Percentiles rank a stretch among this genome's conserved stretches.
Evolutionary conservation across 1,140 invertebrate species (phyloP).

Genomic region (Holcopasites calliopsidis): DNA sequence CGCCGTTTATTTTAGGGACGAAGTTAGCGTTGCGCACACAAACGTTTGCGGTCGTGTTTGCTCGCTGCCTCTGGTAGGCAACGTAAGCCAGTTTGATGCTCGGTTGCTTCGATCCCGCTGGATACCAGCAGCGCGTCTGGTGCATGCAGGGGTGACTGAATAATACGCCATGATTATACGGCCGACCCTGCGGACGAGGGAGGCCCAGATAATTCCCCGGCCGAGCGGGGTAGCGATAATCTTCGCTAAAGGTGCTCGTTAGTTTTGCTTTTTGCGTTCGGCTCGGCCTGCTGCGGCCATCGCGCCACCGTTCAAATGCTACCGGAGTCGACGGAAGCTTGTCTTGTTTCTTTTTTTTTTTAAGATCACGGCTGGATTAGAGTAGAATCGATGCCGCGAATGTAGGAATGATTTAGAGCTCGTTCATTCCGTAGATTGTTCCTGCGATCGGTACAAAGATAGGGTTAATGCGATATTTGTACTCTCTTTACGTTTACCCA

Average conservation of each 20-base stretch:
- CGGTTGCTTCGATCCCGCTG: conserved; percentile 68
- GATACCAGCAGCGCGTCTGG: conserved; percentile 59
- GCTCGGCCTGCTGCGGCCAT: neutral
- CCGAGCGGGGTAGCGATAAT: conserved; percentile 31
- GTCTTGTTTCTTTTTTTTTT: neutral
- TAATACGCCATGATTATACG: conserved; percentile 71
- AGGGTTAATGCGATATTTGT: no score
- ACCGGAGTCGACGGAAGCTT: neutral
- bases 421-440: neutral
- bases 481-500: no score
- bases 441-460: no score
- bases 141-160: conserved; percentile 60
- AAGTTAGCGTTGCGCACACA: conserved; percentile 62
- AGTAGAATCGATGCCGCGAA: neutral
- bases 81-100: conserved; percentile 75
- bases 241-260: conserved; percentile 44
- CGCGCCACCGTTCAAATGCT: neutral
- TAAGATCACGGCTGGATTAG: neutral
- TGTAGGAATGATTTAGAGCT: neutral
- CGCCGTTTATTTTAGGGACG: conserved; percentile 57
- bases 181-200: conserved; percentile 52
- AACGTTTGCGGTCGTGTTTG: conserved; percentile 72
- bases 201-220: conserved; percentile 29
- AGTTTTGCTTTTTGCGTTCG: conserved; percentile 27
- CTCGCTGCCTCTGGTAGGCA: conserved; percentile 63